phyloP scores from a whole-genome alignment of 2,888 invertebrate genomes.

The Acheta domesticus region DNA sequence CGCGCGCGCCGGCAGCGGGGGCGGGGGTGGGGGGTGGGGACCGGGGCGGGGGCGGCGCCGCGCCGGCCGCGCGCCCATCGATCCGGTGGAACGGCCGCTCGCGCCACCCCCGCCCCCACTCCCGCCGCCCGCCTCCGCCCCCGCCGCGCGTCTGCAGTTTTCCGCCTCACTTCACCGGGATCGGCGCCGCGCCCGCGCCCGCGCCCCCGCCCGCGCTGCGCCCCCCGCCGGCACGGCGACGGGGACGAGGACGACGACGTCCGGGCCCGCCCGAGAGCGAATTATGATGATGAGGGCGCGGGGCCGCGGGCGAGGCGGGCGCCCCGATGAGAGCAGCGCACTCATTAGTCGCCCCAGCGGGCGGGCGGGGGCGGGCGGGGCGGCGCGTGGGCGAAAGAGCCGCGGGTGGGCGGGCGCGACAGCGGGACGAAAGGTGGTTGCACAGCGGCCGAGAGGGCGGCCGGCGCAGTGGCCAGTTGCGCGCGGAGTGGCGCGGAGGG shows the following conservation, averaged over 20 bases:
- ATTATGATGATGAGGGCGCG: not conserved
- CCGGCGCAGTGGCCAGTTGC: not conserved
- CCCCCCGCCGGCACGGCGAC: not conserved
- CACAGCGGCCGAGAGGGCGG: not conserved
- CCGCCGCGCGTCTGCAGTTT: not conserved
- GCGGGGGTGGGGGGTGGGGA: not conserved
- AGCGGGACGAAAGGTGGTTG: not conserved
- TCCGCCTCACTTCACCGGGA: conserved; percentile 1
- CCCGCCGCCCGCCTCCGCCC: not conserved
- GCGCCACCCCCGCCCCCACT: not conserved
- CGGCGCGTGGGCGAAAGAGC: not conserved
- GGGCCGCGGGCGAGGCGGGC: not conserved
- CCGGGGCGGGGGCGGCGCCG: not conserved
- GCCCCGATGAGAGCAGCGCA: conserved; percentile 1
- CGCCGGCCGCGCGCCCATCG: not conserved
- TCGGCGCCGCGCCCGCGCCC: not conserved
- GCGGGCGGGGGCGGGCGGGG: not conserved
- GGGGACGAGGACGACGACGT: not conserved
- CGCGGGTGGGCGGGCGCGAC: not conserved
- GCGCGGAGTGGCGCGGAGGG: too few relatives aligned
- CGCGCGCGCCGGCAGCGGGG: not conserved
- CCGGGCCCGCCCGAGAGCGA: not conserved
- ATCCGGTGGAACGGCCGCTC: not conserved
- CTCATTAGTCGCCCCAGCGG: not conserved
- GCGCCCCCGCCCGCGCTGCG: not conserved